These are phyloP conservation scores for Dioctria rufipes DNA, from an alignment of 2,888 invertebrate species.

Conservation along the genomic window DNA sequence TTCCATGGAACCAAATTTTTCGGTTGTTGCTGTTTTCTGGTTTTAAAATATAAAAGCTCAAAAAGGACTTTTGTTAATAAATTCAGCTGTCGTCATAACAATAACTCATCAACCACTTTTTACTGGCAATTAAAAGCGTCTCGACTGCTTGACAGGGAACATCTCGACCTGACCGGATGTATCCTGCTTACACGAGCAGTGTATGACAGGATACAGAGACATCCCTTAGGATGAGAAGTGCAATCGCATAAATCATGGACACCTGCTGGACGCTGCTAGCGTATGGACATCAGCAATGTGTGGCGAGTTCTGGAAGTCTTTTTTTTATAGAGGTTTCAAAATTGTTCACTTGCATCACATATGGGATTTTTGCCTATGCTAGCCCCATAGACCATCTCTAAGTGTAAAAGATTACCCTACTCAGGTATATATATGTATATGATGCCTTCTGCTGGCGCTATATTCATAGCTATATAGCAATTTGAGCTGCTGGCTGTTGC, in stretches of 20 bases:
- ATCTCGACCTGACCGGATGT: conserved; percentile 39
- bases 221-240: conserved; percentile 39
- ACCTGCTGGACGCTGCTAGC: conserved; percentile 36
- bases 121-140: conserved; percentile 47
- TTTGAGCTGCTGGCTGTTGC: not conserved
- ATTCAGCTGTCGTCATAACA: conserved; percentile 48
- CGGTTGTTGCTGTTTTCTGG: not conserved
- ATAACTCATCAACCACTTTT: conserved; percentile 39
- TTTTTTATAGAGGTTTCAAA: not conserved
- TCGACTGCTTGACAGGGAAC: conserved; percentile 33
- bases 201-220: not conserved
- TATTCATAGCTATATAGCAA: too few relatives aligned
- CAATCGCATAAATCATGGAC: conserved; percentile 47
- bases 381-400: not conserved
- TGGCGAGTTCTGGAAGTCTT: not conserved
- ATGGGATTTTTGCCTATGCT: not conserved
- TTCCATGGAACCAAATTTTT: not conserved
- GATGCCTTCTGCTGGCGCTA: too few relatives aligned
- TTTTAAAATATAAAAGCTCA: not conserved
- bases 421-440: too few relatives aligned
- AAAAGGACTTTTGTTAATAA: conserved; percentile 22
- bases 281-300: conserved; percentile 13
- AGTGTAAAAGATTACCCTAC: not conserved
- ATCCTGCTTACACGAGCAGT: conserved; percentile 2
- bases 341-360: not conserved